Conservation (phyloP, 2,888 invertebrate species). For the Perizoma affinitatum region DNA sequence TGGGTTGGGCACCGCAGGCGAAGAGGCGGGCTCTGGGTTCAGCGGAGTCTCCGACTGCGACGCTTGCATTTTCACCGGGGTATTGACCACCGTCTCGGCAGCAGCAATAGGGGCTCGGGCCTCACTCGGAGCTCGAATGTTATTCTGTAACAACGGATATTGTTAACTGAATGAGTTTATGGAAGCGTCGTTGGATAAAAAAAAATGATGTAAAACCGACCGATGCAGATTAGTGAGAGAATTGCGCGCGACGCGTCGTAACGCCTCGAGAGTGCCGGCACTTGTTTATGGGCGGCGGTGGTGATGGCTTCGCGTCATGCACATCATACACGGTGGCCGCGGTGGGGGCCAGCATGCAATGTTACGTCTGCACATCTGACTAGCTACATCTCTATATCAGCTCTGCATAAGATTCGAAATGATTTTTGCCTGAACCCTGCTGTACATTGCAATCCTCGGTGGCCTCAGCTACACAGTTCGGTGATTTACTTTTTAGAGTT, state of each 20-base stretch:
- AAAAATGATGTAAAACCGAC: slow-evolving; percentile 37
- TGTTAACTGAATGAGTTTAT: slow-evolving; percentile 37
- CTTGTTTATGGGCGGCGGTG: slow-evolving; percentile 61
- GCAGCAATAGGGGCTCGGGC: slow-evolving; percentile 82
- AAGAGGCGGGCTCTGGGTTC: slow-evolving; percentile 66
- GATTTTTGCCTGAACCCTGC: too few relatives aligned
- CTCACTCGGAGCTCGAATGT: slow-evolving; percentile 71
- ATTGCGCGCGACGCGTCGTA: slow-evolving; percentile 52
- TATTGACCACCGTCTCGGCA: slow-evolving; percentile 78
- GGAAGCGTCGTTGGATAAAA: slow-evolving; percentile 40
- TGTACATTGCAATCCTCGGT: slow-evolving; percentile 35
- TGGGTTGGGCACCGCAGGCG: slow-evolving; percentile 68
- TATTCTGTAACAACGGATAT: slow-evolving; percentile 67
- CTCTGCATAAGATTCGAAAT: neutral
- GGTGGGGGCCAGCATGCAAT: slow-evolving; percentile 68
- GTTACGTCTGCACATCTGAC: slow-evolving; percentile 57
- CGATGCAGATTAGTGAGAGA: slow-evolving; percentile 46
- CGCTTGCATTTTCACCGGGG: slow-evolving; percentile 80
- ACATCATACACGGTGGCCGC: slow-evolving; percentile 23
- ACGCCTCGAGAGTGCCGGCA: slow-evolving; percentile 63
- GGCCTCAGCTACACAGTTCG: slow-evolving; percentile 73
- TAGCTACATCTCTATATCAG: slow-evolving; percentile 52
- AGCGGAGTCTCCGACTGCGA: slow-evolving; percentile 73
- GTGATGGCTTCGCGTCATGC: slow-evolving; percentile 51
- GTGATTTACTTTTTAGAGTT: slow-evolving; percentile 75